These are phyloP conservation scores for Megaleporinus macrocephalus DNA, from an alignment of 2,113 vertebrate genomes.

Conservation along the genomic window DNA sequence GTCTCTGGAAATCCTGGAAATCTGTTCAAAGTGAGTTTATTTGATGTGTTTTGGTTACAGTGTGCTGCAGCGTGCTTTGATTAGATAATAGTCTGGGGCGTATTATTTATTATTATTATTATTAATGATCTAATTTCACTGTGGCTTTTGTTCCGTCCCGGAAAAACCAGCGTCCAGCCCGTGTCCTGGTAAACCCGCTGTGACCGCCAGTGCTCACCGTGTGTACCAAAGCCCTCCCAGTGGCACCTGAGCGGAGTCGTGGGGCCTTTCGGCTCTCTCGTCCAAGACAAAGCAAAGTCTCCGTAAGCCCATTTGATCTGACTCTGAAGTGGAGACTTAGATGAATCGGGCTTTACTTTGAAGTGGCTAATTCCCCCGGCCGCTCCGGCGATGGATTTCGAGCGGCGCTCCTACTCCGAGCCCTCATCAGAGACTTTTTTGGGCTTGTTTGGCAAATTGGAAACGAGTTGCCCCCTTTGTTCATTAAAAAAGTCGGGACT, in stretches of 20 bases:
- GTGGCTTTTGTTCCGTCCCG: no score
- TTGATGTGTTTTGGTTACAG: no score
- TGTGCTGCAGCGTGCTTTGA: no score
- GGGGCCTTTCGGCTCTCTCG: background rate
- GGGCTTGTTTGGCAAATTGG: constrained; percentile 30
- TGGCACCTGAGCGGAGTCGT: background rate
- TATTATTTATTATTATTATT: no score
- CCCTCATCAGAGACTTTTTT: constrained; percentile 13
- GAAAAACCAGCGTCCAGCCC: background rate
- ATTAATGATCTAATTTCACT: no score
- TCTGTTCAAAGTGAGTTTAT: no score
- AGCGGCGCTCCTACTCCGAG: background rate
- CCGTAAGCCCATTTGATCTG: constrained; percentile 19
- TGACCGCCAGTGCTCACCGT: background rate
- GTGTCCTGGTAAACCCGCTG: no score
- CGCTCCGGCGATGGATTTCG: constrained; percentile 4
- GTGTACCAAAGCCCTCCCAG: background rate
- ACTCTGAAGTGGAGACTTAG: background rate
- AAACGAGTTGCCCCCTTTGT: constrained; percentile 34
- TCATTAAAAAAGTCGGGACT: constrained; percentile 28
- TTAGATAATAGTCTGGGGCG: no score
- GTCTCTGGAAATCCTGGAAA: no score
- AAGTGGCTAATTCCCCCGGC: constrained; percentile 25
- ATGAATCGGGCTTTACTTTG: constrained; percentile 22
- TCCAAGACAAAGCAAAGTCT: constrained; percentile 2